Percentiles rank a stretch among this genome's conserved stretches.
phyloP scores from a whole-genome alignment of 1,140 invertebrate genomes.

The Microplitis mediator region DNA sequence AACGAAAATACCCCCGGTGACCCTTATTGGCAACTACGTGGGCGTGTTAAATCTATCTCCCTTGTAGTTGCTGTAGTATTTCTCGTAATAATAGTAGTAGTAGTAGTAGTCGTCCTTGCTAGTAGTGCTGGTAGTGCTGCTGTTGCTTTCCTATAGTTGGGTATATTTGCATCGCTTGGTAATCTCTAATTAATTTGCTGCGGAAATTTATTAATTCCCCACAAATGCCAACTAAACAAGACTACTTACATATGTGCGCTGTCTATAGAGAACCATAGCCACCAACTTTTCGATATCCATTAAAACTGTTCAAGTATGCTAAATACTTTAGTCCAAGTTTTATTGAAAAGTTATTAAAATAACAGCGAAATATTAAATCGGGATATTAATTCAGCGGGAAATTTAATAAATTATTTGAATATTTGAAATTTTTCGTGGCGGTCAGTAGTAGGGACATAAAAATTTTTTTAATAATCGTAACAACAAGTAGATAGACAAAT shows the following conservation, averaged over 20 bases:
- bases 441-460: background rate
- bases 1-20: background rate
- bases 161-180: background rate
- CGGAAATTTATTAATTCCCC: background rate
- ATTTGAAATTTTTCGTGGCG: background rate
- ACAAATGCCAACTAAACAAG: background rate
- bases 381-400: no score
- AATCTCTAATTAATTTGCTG: slow-evolving; percentile 2
- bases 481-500: background rate
- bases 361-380: no score
- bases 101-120: background rate
- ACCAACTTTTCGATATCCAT: no score
- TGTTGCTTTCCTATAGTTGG: no score
- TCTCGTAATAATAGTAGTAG: background rate
- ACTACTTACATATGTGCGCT: background rate
- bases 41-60: background rate
- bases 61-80: background rate
- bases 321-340: no score
- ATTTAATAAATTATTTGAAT: no score
- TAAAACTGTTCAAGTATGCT: no score
- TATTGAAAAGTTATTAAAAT: no score
- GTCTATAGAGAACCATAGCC: background rate
- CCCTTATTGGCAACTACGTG: slow-evolving; percentile 11
- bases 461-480: background rate
- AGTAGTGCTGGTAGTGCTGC: no score